Percentiles rank a stretch among this genome's conserved stretches.
These are phyloP conservation scores for Bothrops jararaca DNA, from an alignment of 2,113 vertebrate species.

Conservation along the genomic window DNA sequence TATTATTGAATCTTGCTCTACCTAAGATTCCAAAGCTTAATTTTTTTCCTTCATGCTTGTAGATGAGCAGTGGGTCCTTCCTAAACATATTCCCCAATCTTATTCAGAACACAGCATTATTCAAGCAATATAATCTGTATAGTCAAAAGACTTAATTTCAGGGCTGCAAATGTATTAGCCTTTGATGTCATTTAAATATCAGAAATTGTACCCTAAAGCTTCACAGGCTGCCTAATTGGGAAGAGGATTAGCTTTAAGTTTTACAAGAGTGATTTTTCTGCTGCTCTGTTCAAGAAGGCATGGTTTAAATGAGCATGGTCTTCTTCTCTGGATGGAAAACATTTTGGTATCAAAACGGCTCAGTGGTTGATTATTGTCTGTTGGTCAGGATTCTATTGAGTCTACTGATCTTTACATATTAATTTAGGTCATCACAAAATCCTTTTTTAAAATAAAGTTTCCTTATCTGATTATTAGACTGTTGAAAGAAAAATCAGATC, in stretches of 20 bases:
- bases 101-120: not conserved
- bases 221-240: not conserved
- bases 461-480: not conserved
- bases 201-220: not conserved
- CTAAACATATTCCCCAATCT: not conserved
- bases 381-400: not conserved
- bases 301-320: not conserved
- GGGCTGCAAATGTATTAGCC: not conserved
- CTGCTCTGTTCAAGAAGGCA: not conserved
- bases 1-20: not conserved
- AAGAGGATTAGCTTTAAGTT: not conserved
- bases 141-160: not conserved
- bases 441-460: not conserved
- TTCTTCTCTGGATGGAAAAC: slow-evolving; percentile 2
- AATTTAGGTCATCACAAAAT: not conserved
- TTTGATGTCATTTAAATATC: not conserved
- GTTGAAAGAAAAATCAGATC: no score
- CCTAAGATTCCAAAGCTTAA: slow-evolving; percentile 20
- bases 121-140: not conserved
- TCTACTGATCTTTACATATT: not conserved
- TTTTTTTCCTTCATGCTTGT: not conserved
- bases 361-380: not conserved
- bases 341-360: not conserved
- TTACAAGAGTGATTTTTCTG: not conserved
- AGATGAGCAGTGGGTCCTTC: not conserved